Evolutionary conservation across 2,113 vertebrate species (phyloP).

Genomic region (Engystomops pustulosus): DNA sequence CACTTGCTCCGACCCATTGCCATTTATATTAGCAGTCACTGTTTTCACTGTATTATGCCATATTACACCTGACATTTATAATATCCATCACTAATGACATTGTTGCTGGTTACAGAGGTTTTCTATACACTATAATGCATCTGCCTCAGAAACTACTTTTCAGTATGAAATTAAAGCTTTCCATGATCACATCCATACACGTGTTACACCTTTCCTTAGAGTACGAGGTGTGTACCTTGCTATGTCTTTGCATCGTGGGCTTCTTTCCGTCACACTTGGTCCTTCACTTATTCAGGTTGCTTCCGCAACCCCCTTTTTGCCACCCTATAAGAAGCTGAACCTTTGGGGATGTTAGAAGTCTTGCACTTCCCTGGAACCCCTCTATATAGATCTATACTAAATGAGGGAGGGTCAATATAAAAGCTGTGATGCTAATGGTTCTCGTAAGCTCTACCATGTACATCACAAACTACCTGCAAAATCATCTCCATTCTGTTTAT

Average conservation of each 20-base stretch:
- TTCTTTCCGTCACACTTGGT: conserved; percentile 19
- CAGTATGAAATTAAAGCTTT: neutral
- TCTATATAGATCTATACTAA: neutral
- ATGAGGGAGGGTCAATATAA: neutral
- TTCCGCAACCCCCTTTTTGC: conserved; percentile 22
- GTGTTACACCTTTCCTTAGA: neutral
- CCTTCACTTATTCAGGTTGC: conserved; percentile 23
- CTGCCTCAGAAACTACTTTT: neutral
- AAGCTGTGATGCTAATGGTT: neutral
- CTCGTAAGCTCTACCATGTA: neutral
- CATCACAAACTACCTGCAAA: neutral
- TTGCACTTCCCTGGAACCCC: neutral
- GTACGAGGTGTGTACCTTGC: conserved; percentile 21
- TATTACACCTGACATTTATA: too few species aligned
- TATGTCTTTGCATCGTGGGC: conserved; percentile 23
- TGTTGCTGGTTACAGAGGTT: too few species aligned
- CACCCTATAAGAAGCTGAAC: conserved; percentile 30
- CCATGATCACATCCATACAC: neutral
- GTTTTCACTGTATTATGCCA: too few species aligned
- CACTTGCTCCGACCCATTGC: too few species aligned
- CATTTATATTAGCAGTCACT: too few species aligned
- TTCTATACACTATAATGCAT: neutral
- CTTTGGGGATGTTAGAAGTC: conserved; percentile 15
- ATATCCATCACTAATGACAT: too few species aligned
- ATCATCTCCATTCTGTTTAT: neutral